These are phyloP conservation scores for Panulirus ornatus DNA, from an alignment of 1,140 invertebrate genomes.

Conservation along the genomic window DNA sequence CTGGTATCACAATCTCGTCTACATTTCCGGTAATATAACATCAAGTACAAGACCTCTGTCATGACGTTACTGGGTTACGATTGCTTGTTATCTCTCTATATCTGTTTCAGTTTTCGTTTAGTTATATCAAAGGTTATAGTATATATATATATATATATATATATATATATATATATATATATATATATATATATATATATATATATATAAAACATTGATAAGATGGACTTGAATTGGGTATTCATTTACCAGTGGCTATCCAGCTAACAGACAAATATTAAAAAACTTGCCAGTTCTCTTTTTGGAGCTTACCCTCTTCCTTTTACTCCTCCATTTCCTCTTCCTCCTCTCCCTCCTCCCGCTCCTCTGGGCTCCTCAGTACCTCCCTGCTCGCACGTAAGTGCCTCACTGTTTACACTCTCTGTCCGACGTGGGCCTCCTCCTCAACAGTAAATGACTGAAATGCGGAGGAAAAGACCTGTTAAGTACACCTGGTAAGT, in stretches of 20 bases:
- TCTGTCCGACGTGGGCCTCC: too few relatives aligned
- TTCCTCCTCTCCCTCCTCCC: not conserved
- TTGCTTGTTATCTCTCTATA: not conserved
- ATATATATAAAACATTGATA: constrained; percentile 27
- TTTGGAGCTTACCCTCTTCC: not conserved
- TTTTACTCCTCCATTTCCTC: too few relatives aligned
- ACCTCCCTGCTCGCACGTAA: not conserved
- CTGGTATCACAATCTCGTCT: not conserved
- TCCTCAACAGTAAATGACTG: too few relatives aligned
- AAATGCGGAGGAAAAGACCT: not conserved
- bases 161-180: constrained; percentile 51
- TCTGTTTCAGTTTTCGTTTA: not conserved
- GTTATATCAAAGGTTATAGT: not conserved
- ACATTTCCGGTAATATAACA: not conserved
- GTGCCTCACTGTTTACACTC: too few relatives aligned
- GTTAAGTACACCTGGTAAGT: constrained; percentile 2
- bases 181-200: constrained; percentile 50
- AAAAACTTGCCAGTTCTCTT: not conserved
- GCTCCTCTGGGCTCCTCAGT: not conserved
- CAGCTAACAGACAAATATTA: not conserved
- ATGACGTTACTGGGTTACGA: not conserved
- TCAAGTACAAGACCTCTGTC: not conserved
- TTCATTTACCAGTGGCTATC: not conserved
- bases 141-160: constrained; percentile 51
- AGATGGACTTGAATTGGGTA: not conserved